These are phyloP conservation scores for Nibea coibor DNA, from an alignment of 2,113 vertebrate species.

Conservation along the genomic window DNA sequence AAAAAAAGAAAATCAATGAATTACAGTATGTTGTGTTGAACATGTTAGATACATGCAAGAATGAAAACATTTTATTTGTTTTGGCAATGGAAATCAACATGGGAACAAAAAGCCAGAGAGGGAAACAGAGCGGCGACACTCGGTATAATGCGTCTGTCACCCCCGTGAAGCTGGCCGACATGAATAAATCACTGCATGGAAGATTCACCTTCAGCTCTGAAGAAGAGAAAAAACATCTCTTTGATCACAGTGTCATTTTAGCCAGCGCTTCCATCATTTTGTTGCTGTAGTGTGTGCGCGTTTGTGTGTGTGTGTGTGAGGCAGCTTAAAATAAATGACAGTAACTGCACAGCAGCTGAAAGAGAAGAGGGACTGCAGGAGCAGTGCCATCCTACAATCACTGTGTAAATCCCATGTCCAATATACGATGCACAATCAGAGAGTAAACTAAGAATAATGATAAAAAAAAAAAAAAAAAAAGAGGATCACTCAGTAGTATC, in stretches of 20 bases:
- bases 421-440: conserved; percentile 33
- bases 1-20: not conserved
- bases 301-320: conserved; percentile 22
- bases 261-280: conserved; percentile 33
- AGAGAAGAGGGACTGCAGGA: conserved; percentile 67
- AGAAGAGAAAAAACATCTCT: conserved; percentile 22
- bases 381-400: conserved; percentile 54
- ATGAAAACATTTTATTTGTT: conserved; percentile 34
- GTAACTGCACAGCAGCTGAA: conserved; percentile 83
- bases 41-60: conserved; percentile 39
- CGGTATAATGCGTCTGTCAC: conserved; percentile 6
- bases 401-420: conserved; percentile 43
- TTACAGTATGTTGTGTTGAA: not conserved
- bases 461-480: not conserved
- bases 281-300: conserved; percentile 19
- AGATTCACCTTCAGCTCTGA: conserved; percentile 27
- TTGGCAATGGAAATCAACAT: conserved; percentile 35
- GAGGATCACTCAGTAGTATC: conserved; percentile 48
- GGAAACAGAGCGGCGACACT: conserved; percentile 14
- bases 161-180: conserved; percentile 18
- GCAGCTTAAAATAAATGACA: conserved; percentile 59
- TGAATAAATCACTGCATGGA: conserved; percentile 1
- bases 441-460: conserved; percentile 20
- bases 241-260: conserved; percentile 70
- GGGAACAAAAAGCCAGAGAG: conserved; percentile 8